Evolutionary conservation across 1,140 invertebrate species (phyloP), one percentile per base, ranked within the genome.

Genomic region (Chrysopa pallens): DNA sequence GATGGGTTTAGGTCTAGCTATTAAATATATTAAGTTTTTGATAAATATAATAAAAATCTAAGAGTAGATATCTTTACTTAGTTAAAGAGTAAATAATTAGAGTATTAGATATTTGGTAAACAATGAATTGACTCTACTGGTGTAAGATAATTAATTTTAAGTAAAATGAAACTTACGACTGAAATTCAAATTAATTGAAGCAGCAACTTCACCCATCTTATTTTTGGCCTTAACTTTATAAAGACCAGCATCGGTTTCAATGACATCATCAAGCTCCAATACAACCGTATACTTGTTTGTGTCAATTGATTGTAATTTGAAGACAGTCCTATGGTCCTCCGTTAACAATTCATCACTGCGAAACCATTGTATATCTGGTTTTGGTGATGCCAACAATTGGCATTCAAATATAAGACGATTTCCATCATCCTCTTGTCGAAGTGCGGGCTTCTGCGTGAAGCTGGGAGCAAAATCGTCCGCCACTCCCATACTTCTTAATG

Each of bases 151-250:
- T n/a, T n/a, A n/a, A n/a, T n/a, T n/a, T n/a, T n/a, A n/a, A n/a
- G n/a, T n/a, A 33, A 33, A 39, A 33, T 8, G 36, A 42, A 57
- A 91, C 88, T 91, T 69, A 95, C 90, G 88, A 64, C 88, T 92
- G 64, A 98, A 96, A 73, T 97, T 97, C 57, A 98, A 78, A 64
- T 95, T 97, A 64, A 98, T 96, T 53, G 91, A 95, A 49, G 92
- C 92, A 45, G 91, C 84, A 57, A 96, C 91, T 74, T 97, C 92
- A 58, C 93, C 93, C 70, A 89, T 86, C 66, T 87, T 90, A 66
- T 97, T 98, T 66, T 90, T 93, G 51, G 93, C 93, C 65, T 90
- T 90, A 56, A 97, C 91, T 68, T 93, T 93, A 71, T 98, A 98
- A 42, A 93, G 79, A 55, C 93, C 93, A 47, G 89, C 90, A 64